A percentile compares a stretch with the other conserved stretches of the same genome.
These are phyloP conservation scores for Procambarus clarkii DNA, from an alignment of 1,140 invertebrate species.

Conservation along the genomic window DNA sequence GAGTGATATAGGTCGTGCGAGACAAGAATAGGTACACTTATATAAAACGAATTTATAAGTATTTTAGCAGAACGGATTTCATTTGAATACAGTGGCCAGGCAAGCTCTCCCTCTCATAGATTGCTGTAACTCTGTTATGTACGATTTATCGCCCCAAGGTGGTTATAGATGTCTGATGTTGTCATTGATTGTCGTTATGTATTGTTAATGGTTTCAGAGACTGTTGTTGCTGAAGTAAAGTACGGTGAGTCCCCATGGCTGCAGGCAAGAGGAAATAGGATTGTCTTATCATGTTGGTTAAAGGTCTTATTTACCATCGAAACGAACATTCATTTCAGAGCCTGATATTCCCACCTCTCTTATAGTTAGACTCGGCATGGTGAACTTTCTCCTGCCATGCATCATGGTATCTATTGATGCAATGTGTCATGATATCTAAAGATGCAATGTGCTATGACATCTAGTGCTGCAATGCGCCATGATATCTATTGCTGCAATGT, in stretches of 20 bases:
- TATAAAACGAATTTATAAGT: constrained; percentile 43
- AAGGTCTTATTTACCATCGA: background rate
- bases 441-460: no score
- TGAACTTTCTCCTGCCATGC: background rate
- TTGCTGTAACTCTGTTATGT: constrained; percentile 37
- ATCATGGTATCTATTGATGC: no score
- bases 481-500: no score
- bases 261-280: background rate
- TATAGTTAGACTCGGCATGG: no score
- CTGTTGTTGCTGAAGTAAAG: constrained; percentile 32
- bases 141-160: constrained; percentile 52
- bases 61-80: constrained; percentile 8
- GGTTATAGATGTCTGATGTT: constrained; percentile 60
- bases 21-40: constrained; percentile 46
- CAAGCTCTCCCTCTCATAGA: background rate
- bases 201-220: constrained; percentile 51
- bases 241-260: constrained; percentile 13
- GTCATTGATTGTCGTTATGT: constrained; percentile 59
- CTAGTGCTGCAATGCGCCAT: no score
- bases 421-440: no score
- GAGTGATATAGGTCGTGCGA: constrained; percentile 19
- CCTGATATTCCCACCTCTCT: no score
- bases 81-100: background rate
- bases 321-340: no score
- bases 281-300: constrained; percentile 36